A percentile compares a stretch with the other conserved stretches of the same genome.
phyloP scores from a whole-genome alignment of 2,113 vertebrate genomes.

The Hippocampus zosterae region DNA sequence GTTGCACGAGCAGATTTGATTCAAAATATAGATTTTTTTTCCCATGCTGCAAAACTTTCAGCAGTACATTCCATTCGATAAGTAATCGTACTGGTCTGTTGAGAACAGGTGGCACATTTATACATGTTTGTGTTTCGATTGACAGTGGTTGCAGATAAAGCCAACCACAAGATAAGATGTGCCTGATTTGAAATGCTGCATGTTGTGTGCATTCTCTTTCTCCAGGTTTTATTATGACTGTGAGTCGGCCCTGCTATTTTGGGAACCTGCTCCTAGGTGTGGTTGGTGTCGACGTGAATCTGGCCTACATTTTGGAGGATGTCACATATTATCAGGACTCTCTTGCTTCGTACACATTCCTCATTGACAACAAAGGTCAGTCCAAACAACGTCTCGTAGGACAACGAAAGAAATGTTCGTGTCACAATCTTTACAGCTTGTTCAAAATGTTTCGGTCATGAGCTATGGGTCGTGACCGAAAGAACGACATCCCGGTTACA shows the following conservation, averaged over 20 bases:
- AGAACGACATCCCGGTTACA: too few species aligned
- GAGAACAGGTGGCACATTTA: neutral
- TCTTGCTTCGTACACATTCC: conserved; percentile 94
- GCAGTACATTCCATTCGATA: neutral
- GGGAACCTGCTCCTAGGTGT: conserved; percentile 96
- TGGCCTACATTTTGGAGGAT: conserved; percentile 95
- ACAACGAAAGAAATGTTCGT: neutral
- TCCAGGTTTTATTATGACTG: conserved; percentile 95
- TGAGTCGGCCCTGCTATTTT: conserved; percentile 96
- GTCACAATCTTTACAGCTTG: too few species aligned
- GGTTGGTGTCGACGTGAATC: conserved; percentile 94
- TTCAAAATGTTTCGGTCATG: too few species aligned
- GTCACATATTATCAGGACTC: conserved; percentile 99
- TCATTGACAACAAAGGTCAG: conserved; percentile 98
- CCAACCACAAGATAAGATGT: neutral
- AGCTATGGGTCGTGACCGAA: too few species aligned
- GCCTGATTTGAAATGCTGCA: neutral
- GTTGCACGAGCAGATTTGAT: neutral
- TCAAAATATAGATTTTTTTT: too few species aligned
- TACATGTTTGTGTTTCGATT: neutral
- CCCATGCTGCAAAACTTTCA: neutral
- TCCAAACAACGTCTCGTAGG: neutral
- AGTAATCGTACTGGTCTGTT: neutral
- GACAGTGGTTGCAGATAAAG: neutral
- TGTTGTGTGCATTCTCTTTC: conserved; percentile 6